Evolutionary conservation across 2,888 invertebrate genomes (phyloP), one percentile per base, ranked within the genome.

Genomic region (Cerceris ruficornis): DNA sequence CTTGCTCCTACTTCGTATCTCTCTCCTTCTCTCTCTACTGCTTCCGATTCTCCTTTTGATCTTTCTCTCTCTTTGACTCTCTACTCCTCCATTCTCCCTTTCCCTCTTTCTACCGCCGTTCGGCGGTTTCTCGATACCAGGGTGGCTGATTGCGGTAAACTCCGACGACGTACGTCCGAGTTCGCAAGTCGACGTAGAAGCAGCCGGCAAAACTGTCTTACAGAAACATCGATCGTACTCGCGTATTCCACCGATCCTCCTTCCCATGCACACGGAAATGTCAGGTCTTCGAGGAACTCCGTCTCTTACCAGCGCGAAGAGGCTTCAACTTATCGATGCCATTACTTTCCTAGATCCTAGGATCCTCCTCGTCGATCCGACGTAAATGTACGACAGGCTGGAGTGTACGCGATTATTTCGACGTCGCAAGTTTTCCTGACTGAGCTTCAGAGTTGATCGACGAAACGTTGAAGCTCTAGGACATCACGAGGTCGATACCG

Each of bases 81-180:
- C n/a, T 57, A 57, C 55, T 14, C 41, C 0, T 14, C 9, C 14
- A 6, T 17, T 17, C 42, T 54, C 58, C 61, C 49, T 73, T 69
- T 72, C 64, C 68, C 64, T 11, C 28, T 11, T 6, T 7, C 46
- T 70, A 61, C 61, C 49, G 42, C 28, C 11, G 46, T 43, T 7
- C 4, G 43, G 7, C 11, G 54, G 15, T 39, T 52, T 57, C 28
- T 28, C 61, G 57, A 69, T 42, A 49, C 50, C 64, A n/a, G 11
- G 8, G 17, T 43, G 46, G 14, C 73, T 77, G 72, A 79, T 79
- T 69, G 77, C 66, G 62, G 61, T 54, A 66, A 77, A 77, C 77
- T 79, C 58, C 41, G 11, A 14, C 17, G 60, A 59, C 54, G 14
- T 17, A 54, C 54, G 64, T 39, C 42, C 39, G 6, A 42, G 28